Conservation (phyloP, 2,888 invertebrate species). For the Acronicta alni region DNA sequence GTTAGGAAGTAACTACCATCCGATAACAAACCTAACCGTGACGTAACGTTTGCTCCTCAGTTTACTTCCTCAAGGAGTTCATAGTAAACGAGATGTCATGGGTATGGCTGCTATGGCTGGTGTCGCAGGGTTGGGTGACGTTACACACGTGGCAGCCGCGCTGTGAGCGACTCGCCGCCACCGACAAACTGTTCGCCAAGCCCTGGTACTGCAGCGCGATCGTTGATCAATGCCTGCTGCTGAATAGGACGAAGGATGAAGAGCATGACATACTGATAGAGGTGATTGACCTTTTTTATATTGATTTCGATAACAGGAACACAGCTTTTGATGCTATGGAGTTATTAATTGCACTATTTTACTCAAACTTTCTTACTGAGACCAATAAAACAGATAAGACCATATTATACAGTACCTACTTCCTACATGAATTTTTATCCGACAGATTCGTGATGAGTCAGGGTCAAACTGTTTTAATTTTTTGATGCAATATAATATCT, state of each 20-base stretch:
- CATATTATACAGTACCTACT: too few species aligned
- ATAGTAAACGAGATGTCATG: conserved; percentile 91
- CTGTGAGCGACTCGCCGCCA: conserved; percentile 94
- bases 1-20: too few species aligned
- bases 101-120: conserved; percentile 94
- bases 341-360: too few species aligned
- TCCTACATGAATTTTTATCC: too few species aligned
- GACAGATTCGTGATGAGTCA: too few species aligned
- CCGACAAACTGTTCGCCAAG: conserved; percentile 95
- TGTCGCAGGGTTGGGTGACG: conserved; percentile 96
- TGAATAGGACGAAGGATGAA: conserved; percentile 94
- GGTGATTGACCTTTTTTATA: conserved; percentile 63
- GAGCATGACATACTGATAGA: conserved; percentile 82
- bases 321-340: neutral
- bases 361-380: too few species aligned
- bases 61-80: conserved; percentile 87
- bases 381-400: too few species aligned
- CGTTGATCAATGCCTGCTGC: conserved; percentile 94
- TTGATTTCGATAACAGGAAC: neutral
- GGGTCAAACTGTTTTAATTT: too few species aligned
- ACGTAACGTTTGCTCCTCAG: conserved; percentile 54
- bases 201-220: conserved; percentile 95
- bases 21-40: neutral
- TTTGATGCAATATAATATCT: too few species aligned
- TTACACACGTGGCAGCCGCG: conserved; percentile 95